Percentiles rank a stretch among this genome's conserved stretches.
Evolutionary conservation across 2,888 invertebrate genomes (phyloP).

Genomic region (Luffia ferchaultella): DNA sequence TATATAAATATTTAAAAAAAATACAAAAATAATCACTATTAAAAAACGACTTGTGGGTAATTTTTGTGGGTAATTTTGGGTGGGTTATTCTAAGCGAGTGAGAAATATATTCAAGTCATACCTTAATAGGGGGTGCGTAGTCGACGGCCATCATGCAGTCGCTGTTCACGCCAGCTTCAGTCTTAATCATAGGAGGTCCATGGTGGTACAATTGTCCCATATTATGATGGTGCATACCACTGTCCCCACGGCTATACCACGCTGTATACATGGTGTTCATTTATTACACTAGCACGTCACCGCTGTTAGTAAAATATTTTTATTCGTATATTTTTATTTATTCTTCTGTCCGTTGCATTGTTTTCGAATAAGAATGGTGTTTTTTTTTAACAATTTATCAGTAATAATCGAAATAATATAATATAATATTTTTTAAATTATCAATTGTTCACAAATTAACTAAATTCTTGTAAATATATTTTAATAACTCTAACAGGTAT

Average conservation of each 20-base stretch:
- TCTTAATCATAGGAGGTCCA: slow-evolving; percentile 68
- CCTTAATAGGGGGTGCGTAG: slow-evolving; percentile 72
- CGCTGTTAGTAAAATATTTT: background rate
- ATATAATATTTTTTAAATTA: background rate
- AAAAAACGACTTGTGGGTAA: too few species aligned
- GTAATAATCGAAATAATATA: too few species aligned
- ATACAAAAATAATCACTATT: too few species aligned
- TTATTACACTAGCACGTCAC: background rate
- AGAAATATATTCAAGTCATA: too few species aligned
- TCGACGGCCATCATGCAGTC: slow-evolving; percentile 74
- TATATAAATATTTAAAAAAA: too few species aligned
- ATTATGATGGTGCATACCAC: slow-evolving; percentile 61
- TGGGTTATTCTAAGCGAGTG: too few species aligned
- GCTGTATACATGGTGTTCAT: slow-evolving; percentile 48
- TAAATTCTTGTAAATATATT: too few species aligned
- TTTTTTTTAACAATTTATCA: too few species aligned
- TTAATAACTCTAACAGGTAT: too few species aligned
- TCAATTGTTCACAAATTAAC: background rate
- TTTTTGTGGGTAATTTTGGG: too few species aligned
- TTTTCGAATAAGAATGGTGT: too few species aligned
- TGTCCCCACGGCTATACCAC: slow-evolving; percentile 61
- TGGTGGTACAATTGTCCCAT: slow-evolving; percentile 64
- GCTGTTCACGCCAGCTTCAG: slow-evolving; percentile 67
- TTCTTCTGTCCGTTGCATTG: background rate
- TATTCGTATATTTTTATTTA: background rate